A percentile compares a stretch with the other conserved stretches of the same genome.
Evolutionary conservation across 2,113 vertebrate species (phyloP).

Genomic region (Casuarius casuarius): DNA sequence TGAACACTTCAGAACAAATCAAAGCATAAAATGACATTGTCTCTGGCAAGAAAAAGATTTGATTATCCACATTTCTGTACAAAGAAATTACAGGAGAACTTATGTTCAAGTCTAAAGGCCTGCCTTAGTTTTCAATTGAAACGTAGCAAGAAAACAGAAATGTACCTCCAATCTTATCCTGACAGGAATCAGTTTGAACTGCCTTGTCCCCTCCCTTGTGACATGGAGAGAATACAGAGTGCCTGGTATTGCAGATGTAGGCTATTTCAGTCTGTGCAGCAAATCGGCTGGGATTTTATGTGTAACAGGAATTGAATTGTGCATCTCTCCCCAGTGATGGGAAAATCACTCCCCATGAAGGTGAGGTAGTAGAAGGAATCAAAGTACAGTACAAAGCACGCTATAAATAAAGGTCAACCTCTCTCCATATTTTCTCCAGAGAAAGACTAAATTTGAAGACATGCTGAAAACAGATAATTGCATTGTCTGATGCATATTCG

Average conservation of each 20-base stretch:
- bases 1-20: conserved; percentile 34
- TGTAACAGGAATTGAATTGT: conserved; percentile 22
- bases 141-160: neutral
- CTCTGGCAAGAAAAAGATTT: conserved; percentile 42
- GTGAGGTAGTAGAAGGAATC: conserved; percentile 23
- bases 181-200: conserved; percentile 4
- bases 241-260: neutral
- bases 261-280: neutral
- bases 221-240: conserved; percentile 7
- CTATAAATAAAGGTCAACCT: conserved; percentile 26
- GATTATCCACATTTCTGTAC: conserved; percentile 37
- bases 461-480: neutral
- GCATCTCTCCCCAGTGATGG: conserved; percentile 21
- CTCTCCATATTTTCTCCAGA: neutral
- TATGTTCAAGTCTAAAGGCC: neutral
- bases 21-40: conserved; percentile 60
- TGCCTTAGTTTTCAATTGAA: neutral
- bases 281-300: neutral
- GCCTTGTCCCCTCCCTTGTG: conserved; percentile 24
- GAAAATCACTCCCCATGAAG: conserved; percentile 54
- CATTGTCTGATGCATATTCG: neutral
- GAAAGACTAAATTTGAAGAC: neutral
- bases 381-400: neutral
- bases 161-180: conserved; percentile 4
- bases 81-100: conserved; percentile 31